These are phyloP conservation scores for Callosobruchus maculatus DNA, from an alignment of 2,888 invertebrate species.

Conservation along the genomic window DNA sequence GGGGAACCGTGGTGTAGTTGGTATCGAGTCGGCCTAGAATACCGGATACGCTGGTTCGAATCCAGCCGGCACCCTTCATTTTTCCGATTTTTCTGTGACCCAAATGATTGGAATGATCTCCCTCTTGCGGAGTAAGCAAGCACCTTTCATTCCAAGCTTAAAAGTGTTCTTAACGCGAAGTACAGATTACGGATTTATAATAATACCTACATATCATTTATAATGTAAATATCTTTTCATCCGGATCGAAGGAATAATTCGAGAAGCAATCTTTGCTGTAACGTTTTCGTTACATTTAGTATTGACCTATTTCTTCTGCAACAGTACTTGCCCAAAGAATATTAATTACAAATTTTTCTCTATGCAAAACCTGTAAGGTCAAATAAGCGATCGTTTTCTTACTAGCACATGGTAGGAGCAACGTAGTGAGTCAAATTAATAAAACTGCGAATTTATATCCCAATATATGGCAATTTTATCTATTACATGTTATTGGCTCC, in stretches of 20 bases:
- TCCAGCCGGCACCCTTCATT: too few species aligned
- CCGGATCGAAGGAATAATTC: background rate
- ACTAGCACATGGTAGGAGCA: background rate
- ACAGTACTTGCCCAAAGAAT: background rate
- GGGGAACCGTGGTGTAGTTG: too few species aligned
- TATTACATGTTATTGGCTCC: too few species aligned
- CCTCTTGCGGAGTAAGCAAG: too few species aligned
- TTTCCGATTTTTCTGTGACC: too few species aligned
- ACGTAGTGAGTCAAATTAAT: too few species aligned
- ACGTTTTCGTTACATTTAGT: background rate
- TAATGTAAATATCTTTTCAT: background rate
- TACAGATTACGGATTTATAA: background rate
- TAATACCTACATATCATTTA: background rate
- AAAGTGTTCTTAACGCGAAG: background rate
- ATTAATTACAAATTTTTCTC: background rate
- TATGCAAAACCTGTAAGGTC: background rate
- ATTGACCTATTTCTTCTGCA: background rate
- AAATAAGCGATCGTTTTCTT: background rate
- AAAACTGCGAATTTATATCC: too few species aligned
- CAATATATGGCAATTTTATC: too few species aligned
- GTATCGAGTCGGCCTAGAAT: too few species aligned
- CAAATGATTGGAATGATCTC: too few species aligned
- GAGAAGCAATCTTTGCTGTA: background rate
- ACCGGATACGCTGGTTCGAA: too few species aligned
- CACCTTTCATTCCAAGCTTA: too few species aligned